A percentile compares a stretch with the other conserved stretches of the same genome.
Conservation (phyloP, 2,888 invertebrate genomes). For the Carcina quercana region DNA sequence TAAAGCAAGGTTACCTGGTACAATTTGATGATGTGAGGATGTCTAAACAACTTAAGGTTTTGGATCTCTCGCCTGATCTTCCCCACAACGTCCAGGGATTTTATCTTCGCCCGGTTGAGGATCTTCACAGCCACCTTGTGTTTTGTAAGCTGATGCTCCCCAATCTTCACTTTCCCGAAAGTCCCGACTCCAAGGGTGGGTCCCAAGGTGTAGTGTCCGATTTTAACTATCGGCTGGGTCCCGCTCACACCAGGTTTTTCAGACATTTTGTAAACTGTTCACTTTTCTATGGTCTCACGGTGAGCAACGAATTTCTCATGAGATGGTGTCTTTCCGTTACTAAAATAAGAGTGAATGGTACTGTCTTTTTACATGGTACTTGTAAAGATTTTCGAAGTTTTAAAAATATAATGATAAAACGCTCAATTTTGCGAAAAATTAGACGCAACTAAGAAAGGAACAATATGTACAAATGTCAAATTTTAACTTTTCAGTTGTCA, state of each 20-base stretch:
- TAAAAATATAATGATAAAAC: too few species aligned
- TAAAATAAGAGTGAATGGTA: too few species aligned
- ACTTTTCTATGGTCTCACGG: too few species aligned
- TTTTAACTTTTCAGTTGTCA: too few species aligned
- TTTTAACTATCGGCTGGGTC: slow-evolving; percentile 89
- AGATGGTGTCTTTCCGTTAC: too few species aligned
- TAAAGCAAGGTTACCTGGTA: slow-evolving; percentile 74
- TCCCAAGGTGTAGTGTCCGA: slow-evolving; percentile 97
- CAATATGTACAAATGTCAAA: too few species aligned
- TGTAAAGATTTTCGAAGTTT: too few species aligned
- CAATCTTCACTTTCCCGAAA: slow-evolving; percentile 99
- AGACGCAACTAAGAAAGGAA: too few species aligned
- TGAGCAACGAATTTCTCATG: too few species aligned
- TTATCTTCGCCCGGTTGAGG: slow-evolving; percentile 98
- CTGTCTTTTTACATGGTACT: too few species aligned
- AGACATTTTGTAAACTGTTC: too few species aligned
- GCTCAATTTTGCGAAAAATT: too few species aligned
- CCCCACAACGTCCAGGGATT: slow-evolving; percentile 98
- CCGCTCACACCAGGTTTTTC: slow-evolving; percentile 57
- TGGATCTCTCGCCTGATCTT: slow-evolving; percentile 99
- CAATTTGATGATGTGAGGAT: slow-evolving; percentile 99
- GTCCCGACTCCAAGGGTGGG: slow-evolving; percentile 94
- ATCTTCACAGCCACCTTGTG: slow-evolving; percentile 99
- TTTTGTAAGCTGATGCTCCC: slow-evolving; percentile 97
- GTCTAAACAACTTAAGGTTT: slow-evolving; percentile 98